Percentiles rank a stretch among this genome's conserved stretches.
Conservation (phyloP, 2,888 invertebrate genomes). For the Geotrupes spiniger region DNA sequence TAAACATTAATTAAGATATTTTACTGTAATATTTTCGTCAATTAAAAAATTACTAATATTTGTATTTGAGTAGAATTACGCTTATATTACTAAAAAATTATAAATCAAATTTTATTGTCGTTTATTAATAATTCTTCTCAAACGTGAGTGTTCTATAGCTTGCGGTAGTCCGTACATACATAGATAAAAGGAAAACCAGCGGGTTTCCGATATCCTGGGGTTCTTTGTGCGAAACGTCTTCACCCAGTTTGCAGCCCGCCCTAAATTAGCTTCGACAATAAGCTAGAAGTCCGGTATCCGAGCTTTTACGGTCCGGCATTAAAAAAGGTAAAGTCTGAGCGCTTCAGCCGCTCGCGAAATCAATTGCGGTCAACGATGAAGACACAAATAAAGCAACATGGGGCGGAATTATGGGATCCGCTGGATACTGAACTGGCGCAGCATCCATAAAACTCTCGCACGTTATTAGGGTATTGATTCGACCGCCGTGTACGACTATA, state of each 20-base stretch:
- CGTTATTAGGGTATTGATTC: constrained; percentile 34
- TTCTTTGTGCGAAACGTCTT: background rate
- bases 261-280: constrained; percentile 5
- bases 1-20: too few species aligned
- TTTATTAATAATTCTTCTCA: background rate
- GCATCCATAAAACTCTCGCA: constrained; percentile 28
- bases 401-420: constrained; percentile 20
- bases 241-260: background rate
- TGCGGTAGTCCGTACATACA: constrained; percentile 25
- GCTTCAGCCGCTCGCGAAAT: constrained; percentile 18
- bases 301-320: constrained; percentile 1
- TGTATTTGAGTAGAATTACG: too few species aligned
- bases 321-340: constrained; percentile 8
- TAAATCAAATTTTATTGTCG: background rate
- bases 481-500: constrained; percentile 23
- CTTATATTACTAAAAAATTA: too few species aligned
- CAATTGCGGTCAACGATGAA: constrained; percentile 24
- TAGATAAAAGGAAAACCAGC: constrained; percentile 20
- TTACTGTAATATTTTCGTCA: too few species aligned
- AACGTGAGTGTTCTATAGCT: background rate
- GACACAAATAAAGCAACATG: constrained; percentile 24
- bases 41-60: too few species aligned
- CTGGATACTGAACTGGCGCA: constrained; percentile 19
- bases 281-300: background rate
- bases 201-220: constrained; percentile 15